phyloP scores from a whole-genome alignment of 2,888 invertebrate species.

The Drosophila rubida region DNA sequence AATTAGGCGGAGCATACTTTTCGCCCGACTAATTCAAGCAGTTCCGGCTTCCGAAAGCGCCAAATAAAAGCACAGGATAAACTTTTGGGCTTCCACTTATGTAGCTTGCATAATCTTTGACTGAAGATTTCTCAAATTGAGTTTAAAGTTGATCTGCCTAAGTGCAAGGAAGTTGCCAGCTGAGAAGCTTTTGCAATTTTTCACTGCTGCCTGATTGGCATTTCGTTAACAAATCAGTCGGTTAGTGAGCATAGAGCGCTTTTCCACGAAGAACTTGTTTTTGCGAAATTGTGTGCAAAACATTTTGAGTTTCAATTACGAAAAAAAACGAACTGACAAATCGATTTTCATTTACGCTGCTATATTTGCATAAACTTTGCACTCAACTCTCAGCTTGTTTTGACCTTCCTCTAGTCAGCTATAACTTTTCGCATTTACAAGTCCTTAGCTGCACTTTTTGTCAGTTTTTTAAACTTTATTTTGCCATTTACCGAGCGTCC shows the following conservation, averaged over 20 bases:
- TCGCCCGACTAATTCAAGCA: conserved; percentile 19
- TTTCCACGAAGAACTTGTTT: too few species aligned
- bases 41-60: not conserved
- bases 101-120: not conserved
- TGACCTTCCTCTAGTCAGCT: conserved; percentile 4
- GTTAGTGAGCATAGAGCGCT: conserved; percentile 1
- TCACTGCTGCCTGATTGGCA: not conserved
- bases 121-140: not conserved
- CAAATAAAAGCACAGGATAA: not conserved
- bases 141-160: not conserved
- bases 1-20: conserved; percentile 41
- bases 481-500: conserved; percentile 38
- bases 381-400: conserved; percentile 24
- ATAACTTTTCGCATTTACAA: conserved; percentile 50
- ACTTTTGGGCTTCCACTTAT: not conserved
- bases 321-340: conserved; percentile 37
- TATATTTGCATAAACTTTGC: conserved; percentile 55
- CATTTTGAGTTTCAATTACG: conserved; percentile 24
- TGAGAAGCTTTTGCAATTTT: not conserved
- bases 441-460: conserved; percentile 26
- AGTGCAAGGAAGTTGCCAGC: not conserved
- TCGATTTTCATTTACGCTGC: conserved; percentile 55
- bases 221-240: not conserved
- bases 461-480: conserved; percentile 25
- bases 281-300: conserved; percentile 17